Base-by-base conservation (phyloP, 2,113 vertebrate genomes). In the Stomatorhinus ivindoensis region DNA sequence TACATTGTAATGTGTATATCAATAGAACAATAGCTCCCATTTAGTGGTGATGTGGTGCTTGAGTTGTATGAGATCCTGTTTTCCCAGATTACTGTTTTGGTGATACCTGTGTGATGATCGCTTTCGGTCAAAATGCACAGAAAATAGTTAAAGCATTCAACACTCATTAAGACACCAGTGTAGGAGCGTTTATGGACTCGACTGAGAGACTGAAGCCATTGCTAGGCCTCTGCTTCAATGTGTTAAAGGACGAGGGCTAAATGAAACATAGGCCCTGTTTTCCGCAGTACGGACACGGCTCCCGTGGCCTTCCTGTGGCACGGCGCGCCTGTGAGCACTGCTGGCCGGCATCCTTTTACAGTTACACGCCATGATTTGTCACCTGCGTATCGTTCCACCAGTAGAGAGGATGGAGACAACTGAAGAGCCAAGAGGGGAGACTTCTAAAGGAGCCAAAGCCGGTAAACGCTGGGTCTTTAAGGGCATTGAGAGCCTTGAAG, bases 381-480 rank as follows among this genome's bases (percentile, higher is more conserved):
- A 89, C 83, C 13, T 86, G 91, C 92, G 93, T 93, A 93, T 93
- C 27, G 27, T 48, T 69, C 92, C 93, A 92, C 92, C 93, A 93
- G 93, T 93, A 82, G 91, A 87, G 92, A 89, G 92, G 91, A 47
- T n/a, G 44, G 88, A 58, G 61, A 73, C 90, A 91, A 91, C 92
- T 92, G 84, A 39, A 51, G 90, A 61, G 15, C 47, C 58, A 24
- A 80, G 27, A 86, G 88, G 92, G 91, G 87, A 92, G 87, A 91
- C 90, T 94, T 93, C 93, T 89, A 92, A 93, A 91, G 89, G 92
- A 92, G 93, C 90, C 91, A 89, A 87, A 92, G 89, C 93, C 93
- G 93, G 93, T 91, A 94, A 93, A 95, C 92, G 90, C 93, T 91
- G 94, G 93, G 93, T 95, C 94, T 96, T 96, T 96, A 95, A 93